Evolutionary conservation across 2,888 invertebrate genomes (phyloP).

Genomic region (Amblyjoppa fuscipennis): DNA sequence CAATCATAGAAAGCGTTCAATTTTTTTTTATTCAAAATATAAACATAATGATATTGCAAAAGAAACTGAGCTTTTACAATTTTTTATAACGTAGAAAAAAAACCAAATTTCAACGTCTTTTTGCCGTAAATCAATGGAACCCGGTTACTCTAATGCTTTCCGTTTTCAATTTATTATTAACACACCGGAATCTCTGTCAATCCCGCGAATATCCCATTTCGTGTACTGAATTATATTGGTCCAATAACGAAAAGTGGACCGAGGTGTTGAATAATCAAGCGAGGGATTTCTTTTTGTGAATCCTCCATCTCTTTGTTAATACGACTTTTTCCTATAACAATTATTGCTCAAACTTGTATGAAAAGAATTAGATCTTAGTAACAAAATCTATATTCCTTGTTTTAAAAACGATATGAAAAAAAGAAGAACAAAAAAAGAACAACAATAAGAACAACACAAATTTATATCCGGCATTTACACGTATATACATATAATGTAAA

Average conservation of each 20-base stretch:
- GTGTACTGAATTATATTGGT: slow-evolving; percentile 45
- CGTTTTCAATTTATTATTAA: not conserved
- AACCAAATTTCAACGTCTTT: not conserved
- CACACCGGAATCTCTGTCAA: slow-evolving; percentile 13
- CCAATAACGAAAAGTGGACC: slow-evolving; percentile 31
- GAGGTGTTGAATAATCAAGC: slow-evolving; percentile 41
- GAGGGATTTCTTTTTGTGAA: slow-evolving; percentile 19
- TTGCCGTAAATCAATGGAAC: not conserved
- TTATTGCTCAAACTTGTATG: slow-evolving; percentile 78
- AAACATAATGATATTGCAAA: no score
- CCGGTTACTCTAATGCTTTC: not conserved
- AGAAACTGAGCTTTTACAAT: no score
- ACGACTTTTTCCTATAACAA: slow-evolving; percentile 71
- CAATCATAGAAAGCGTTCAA: no score
- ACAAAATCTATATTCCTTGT: slow-evolving; percentile 62
- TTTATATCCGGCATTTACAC: slow-evolving; percentile 57
- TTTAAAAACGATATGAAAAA: slow-evolving; percentile 36
- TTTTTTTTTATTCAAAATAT: no score
- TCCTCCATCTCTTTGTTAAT: slow-evolving; percentile 41
- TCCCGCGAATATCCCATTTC: slow-evolving; percentile 27
- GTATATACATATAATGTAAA: slow-evolving; percentile 50
- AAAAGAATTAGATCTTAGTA: slow-evolving; percentile 68
- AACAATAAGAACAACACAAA: slow-evolving; percentile 38
- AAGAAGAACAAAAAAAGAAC: not conserved
- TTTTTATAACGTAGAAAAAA: no score